These are phyloP conservation scores for Aphis gossypii DNA, from an alignment of 1,140 invertebrate species.

Conservation along the genomic window DNA sequence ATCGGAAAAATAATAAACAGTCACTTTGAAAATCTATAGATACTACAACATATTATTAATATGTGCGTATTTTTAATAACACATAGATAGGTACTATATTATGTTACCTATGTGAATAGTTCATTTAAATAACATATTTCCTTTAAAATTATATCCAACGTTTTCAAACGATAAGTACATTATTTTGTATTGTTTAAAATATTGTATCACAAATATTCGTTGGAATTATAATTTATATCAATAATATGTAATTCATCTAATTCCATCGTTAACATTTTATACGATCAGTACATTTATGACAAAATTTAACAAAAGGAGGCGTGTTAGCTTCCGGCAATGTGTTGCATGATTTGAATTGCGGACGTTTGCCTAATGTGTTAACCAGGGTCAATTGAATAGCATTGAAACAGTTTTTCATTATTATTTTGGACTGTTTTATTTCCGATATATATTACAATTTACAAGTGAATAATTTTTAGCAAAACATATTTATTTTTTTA, in stretches of 20 bases:
- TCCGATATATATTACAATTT: not conserved
- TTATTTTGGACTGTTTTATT: slow-evolving; percentile 16
- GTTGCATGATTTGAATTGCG: slow-evolving; percentile 31
- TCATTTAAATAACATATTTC: not conserved
- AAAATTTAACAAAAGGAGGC: not conserved
- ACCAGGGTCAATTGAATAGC: slow-evolving; percentile 24
- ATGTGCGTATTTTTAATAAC: not conserved
- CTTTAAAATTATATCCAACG: not conserved
- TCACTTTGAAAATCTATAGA: not conserved
- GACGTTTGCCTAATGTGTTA: slow-evolving; percentile 12
- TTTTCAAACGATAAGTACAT: not conserved
- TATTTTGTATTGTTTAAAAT: not conserved
- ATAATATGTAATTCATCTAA: not conserved
- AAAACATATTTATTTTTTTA: slow-evolving; percentile 14
- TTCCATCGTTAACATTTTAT: slow-evolving; percentile 17
- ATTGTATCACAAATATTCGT: not conserved
- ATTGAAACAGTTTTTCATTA: slow-evolving; percentile 32
- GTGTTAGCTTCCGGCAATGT: slow-evolving; percentile 45
- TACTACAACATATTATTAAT: not conserved
- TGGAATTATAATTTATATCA: too few species aligned
- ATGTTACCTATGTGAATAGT: not conserved
- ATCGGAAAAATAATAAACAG: not conserved
- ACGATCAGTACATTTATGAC: not conserved
- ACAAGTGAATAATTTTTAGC: not conserved
- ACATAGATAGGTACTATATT: not conserved